Base-by-base conservation (phyloP, 1,140 invertebrate genomes). In the Macrosteles quadrilineatus region DNA sequence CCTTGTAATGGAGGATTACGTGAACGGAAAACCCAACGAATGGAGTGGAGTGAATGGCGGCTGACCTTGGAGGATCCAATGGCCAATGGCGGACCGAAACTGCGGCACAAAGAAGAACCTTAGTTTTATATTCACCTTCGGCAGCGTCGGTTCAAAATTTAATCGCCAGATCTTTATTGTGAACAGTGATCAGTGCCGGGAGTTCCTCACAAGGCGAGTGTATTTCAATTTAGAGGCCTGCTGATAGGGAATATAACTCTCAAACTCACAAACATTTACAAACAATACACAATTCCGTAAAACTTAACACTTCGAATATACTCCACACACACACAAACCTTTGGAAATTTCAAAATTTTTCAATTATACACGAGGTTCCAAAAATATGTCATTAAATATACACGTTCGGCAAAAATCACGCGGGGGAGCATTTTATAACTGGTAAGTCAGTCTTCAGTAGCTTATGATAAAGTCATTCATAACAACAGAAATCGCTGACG, bases 81-180 rank as follows among this genome's bases (percentile, higher is more conserved):
- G 11, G 21, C 11, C 21, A 19, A 19, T 17, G 47, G 14, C 14
- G 4, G 55, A n/a, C 55, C 55, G 55, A 59, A 59, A 59, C 12
- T 25, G 12, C 55, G 4, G 47, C 55, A 59, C 55, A 59, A 59
- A 59, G 55, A 59, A 59, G 55, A 2, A 14, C 23, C 14, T 59
- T 59, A 59, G 55, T 59, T 59, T 27, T 59, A 59, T 59, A 59
- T 30, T 59, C 55, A 59, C 55, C 55, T 25, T 59, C 55, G 2
- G 21, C 55, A 59, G 23, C 3, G 55, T 25, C 55, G 55, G 55
- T 25, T 59, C 55, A 27, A 29, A 50, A 59, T 21, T 59, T 27
- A 6, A 29, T 27, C 21, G 21, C 55, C 17, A 27, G 11, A 53
- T 53, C n/a, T n/a, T n/a, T n/a, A n/a, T 11, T 19, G 4, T 17